These are phyloP conservation scores for Molossus alvarezi DNA, from an alignment of 2,797 vertebrate species.

Conservation along the genomic window DNA sequence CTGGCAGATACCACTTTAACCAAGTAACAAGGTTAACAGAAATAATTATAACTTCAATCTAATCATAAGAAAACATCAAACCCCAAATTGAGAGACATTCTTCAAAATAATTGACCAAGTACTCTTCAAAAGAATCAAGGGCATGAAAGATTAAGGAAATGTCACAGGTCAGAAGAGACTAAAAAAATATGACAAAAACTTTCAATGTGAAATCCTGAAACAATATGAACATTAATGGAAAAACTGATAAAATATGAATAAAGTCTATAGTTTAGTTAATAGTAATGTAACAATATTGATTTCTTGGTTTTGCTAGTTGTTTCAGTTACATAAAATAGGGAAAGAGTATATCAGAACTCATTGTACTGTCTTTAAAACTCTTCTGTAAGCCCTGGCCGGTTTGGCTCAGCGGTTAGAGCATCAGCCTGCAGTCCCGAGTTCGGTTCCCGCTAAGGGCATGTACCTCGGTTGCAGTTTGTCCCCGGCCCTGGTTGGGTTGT, in stretches of 20 bases:
- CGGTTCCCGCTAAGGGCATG: no score
- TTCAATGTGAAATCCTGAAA: background rate
- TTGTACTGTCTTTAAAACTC: background rate
- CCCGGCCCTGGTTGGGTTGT: no score
- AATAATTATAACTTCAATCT: background rate
- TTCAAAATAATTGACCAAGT: constrained; percentile 12
- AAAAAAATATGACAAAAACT: background rate
- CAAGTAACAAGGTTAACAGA: background rate
- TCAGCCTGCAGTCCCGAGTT: no score
- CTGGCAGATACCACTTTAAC: background rate
- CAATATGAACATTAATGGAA: background rate
- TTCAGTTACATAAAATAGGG: background rate
- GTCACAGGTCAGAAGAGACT: background rate
- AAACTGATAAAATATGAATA: background rate
- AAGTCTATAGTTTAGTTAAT: background rate
- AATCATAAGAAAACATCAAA: background rate
- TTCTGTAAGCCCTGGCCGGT: background rate
- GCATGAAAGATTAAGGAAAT: background rate
- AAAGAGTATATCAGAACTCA: background rate
- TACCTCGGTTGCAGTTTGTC: no score
- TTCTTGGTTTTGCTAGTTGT: background rate
- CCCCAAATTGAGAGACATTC: background rate
- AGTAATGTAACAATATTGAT: background rate
- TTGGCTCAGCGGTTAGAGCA: no score
- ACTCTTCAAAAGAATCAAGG: background rate